phyloP scores from a whole-genome alignment of 2,888 invertebrate species.

The Caradrina kadenii region DNA sequence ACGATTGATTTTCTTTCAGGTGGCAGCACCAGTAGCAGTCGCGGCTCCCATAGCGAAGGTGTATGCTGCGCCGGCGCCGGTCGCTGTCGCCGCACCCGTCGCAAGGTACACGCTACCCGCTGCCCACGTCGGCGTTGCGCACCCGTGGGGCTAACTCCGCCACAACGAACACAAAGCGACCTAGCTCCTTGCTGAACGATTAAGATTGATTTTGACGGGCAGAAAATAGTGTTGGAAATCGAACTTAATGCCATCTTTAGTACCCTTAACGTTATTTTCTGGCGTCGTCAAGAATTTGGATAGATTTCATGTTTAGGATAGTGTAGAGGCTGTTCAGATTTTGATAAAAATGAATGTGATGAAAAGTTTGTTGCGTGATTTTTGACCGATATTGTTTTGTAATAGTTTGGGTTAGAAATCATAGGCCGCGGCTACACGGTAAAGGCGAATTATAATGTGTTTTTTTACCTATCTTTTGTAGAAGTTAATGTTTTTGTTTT shows the following conservation, averaged over 20 bases:
- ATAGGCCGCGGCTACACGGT: conserved; percentile 68
- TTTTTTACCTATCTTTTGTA: conserved; percentile 44
- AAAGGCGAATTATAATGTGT: conserved; percentile 58
- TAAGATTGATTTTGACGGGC: conserved; percentile 6
- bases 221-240: conserved; percentile 24
- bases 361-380: conserved; percentile 22
- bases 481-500: conserved; percentile 47
- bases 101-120: conserved; percentile 73
- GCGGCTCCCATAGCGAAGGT: conserved; percentile 81
- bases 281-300: not conserved
- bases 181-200: conserved; percentile 56
- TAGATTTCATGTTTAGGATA: conserved; percentile 29
- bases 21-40: conserved; percentile 73
- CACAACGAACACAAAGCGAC: conserved; percentile 52
- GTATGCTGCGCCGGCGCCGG: conserved; percentile 77
- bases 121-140: conserved; percentile 71
- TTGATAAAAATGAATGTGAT: conserved; percentile 22
- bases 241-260: conserved; percentile 13
- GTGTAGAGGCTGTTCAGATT: conserved; percentile 29
- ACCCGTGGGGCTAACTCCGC: conserved; percentile 83
- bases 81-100: conserved; percentile 81
- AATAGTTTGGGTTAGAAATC: conserved; percentile 49
- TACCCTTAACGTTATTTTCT: conserved; percentile 26
- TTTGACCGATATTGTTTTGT: conserved; percentile 41
- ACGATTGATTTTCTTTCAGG: conserved; percentile 36